Base-by-base conservation (phyloP, 2,797 vertebrate genomes). In the Trematomus bernacchii region DNA sequence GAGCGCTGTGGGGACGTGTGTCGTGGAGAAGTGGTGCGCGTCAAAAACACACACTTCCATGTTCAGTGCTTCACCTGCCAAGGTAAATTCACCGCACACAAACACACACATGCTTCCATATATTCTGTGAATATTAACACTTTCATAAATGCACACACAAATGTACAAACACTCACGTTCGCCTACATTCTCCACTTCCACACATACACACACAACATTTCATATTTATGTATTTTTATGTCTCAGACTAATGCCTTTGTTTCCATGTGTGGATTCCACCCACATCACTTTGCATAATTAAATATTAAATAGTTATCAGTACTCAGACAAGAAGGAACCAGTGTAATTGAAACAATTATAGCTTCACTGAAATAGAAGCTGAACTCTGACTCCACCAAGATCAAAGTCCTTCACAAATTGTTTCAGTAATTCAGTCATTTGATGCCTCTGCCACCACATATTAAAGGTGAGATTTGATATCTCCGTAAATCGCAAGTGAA, bases 11-110 rank as follows among this genome's bases (percentile, higher is more conserved):
- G 96, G 79, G 96, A 97, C 86, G 93, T 95, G 14, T 99, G 98
- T 89, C 97, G 96, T 79, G 98, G 98, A 6, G 98, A 99, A 90
- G 98, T 99, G 79, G 97, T 99, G 66, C 96, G 98, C 0, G 97
- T 99, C 84, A 97, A 99, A 89, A 97, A 95, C 86, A 97, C 95
- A 71, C 97, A 99, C 91, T 99, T 99, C 91, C 98, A 99, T 53
- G 94, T 98, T 88, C 94, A 96, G 82, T 99, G 98, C 93, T 99
- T 99, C 95, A 99, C 97, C 88, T 99, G 98, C 90, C 97, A 99
- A 96, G 97, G 98, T 99, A 42, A 55, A 46, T 1, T 50, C 13
- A 5, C 16, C 52, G 23, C 54, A 40, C 86, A 57, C 64, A 52
- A 51, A 61, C 55, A 66, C 65, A 52, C 9, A 53, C 51, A 61